Evolutionary conservation across 2,888 invertebrate genomes (phyloP), one percentile per base, ranked within the genome.

Genomic region (Frankliniella fusca): DNA sequence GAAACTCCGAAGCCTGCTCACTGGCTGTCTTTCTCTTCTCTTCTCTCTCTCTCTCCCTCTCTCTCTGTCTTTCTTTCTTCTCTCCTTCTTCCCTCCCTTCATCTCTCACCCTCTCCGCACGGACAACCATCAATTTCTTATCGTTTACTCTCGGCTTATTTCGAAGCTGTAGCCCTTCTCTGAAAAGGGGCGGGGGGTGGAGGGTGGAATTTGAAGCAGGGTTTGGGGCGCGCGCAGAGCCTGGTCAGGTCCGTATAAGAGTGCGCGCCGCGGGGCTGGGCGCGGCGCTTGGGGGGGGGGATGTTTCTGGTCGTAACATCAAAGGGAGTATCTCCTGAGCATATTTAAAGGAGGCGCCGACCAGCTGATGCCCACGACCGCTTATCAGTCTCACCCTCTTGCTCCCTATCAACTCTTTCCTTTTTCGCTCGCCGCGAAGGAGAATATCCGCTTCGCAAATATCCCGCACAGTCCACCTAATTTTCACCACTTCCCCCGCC

Each of bases 111-210:
- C 7, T 23, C 23, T 11, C 11, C 23, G n/a, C 70, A 23, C 70
- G 23, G 8, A 8, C 23, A n/a, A 9, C 70, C 23, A 70, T 70
- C 70, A 70, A 70, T 70, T 70, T 23, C 70, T 70, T 70, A 70
- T 70, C 70, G 70, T 70, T 70, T 23, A 23, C n/a, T 38, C 38
- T 23, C 70, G 70, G 70, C 70, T 70, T 70, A 70, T 23, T n/a
- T 70, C 70, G 70, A 11, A n/a, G 70, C 70, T 70, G 70, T 70
- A 23, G 70, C 70, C 23, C 23, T 38, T 38, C 38, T 38, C 61
- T n/a, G 61, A 20, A 18, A 11, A 15, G 61, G 61, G 54, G 54
- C 54, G n/a, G n/a, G n/a, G n/a, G n/a, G n/a, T n/a, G n/a, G n/a
- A n/a, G n/a, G n/a, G n/a, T 18, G 54, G 54, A 54, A 54, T 54